Evolutionary conservation across 2,888 invertebrate genomes (phyloP).

Genomic region (Gnatocerus cornutus): DNA sequence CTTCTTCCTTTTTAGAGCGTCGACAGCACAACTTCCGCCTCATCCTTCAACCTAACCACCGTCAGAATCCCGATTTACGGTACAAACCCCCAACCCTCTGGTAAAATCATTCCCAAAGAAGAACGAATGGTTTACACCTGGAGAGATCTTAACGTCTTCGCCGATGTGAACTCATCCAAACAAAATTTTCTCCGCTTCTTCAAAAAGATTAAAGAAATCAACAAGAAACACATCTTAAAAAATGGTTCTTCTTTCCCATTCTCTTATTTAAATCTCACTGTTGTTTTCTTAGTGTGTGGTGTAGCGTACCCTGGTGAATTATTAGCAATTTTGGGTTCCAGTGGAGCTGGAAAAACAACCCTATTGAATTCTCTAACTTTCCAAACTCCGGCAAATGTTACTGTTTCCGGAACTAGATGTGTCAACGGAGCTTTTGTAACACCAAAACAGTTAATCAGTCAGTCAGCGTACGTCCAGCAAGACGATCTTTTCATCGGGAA

Average conservation of each 20-base stretch:
- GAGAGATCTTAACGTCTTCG: slow-evolving; percentile 86
- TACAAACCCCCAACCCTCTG: slow-evolving; percentile 48
- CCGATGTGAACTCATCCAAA: slow-evolving; percentile 68
- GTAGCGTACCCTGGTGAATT: slow-evolving; percentile 90
- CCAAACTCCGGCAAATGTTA: slow-evolving; percentile 81
- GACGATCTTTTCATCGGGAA: slow-evolving; percentile 94
- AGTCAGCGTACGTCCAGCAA: slow-evolving; percentile 95
- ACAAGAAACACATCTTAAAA: slow-evolving; percentile 81
- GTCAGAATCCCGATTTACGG: slow-evolving; percentile 58
- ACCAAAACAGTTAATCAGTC: slow-evolving; percentile 81
- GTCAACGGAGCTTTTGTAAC: slow-evolving; percentile 86
- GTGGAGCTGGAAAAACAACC: slow-evolving; percentile 96
- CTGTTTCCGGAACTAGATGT: slow-evolving; percentile 75
- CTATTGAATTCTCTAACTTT: slow-evolving; percentile 92
- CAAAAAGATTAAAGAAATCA: slow-evolving; percentile 50
- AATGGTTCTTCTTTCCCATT: slow-evolving; percentile 74
- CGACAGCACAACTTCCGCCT: slow-evolving; percentile 32
- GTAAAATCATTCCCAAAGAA: slow-evolving; percentile 55
- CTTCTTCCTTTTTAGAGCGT: slow-evolving; percentile 43
- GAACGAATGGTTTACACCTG: slow-evolving; percentile 82
- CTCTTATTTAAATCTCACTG: slow-evolving; percentile 2
- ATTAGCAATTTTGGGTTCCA: slow-evolving; percentile 90
- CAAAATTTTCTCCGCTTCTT: slow-evolving; percentile 49
- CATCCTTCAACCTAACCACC: slow-evolving; percentile 41
- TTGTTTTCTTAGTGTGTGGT: slow-evolving; percentile 78